Evolutionary conservation across 2,113 vertebrate genomes (phyloP).

Genomic region (Laticauda laticaudata): DNA sequence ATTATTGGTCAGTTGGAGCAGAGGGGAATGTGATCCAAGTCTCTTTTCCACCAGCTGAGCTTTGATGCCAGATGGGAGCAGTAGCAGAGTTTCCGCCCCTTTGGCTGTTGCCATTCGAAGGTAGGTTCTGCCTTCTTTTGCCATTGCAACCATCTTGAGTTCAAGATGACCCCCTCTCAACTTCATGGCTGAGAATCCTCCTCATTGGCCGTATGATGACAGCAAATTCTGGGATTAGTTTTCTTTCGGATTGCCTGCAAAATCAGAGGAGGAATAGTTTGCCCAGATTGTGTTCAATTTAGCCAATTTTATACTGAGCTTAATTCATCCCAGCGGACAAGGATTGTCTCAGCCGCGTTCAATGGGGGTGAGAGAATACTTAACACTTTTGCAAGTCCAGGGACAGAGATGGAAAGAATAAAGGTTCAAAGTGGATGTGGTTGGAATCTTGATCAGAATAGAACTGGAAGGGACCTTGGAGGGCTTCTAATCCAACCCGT

Average conservation of each 20-base stretch:
- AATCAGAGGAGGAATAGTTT: neutral
- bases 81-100: neutral
- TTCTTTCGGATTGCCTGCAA: too few relatives aligned
- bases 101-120: neutral
- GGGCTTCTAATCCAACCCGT: too few relatives aligned
- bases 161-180: neutral
- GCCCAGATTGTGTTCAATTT: neutral
- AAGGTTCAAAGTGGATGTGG: neutral
- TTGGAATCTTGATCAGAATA: neutral
- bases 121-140: neutral
- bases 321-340: neutral
- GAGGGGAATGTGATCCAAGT: neutral
- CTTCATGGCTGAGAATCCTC: neutral
- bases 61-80: neutral
- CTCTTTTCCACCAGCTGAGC: neutral
- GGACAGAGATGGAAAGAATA: neutral
- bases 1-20: neutral
- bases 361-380: neutral
- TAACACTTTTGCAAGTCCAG: neutral
- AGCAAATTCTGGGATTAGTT: neutral
- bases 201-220: neutral
- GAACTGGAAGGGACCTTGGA: neutral
- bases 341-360: neutral
- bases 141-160: neutral
- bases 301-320: neutral